A percentile compares a stretch with the other conserved stretches of the same genome.
Conservation (phyloP, 2,113 vertebrate species). For the Eretmochelys imbricata region DNA sequence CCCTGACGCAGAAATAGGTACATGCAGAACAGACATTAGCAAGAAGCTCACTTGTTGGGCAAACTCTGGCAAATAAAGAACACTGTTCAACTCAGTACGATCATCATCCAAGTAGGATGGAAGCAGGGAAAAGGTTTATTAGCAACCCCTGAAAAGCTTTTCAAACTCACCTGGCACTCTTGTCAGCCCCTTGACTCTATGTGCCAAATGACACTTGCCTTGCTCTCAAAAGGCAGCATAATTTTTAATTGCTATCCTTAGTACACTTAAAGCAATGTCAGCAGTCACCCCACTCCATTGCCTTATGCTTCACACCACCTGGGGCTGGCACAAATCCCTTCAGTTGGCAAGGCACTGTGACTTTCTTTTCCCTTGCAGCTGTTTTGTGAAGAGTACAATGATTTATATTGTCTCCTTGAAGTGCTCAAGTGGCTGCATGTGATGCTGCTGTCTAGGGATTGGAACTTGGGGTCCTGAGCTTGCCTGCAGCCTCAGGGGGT, state of each 20-base stretch:
- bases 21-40: conserved; percentile 24
- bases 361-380: conserved; percentile 59
- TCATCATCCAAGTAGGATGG: not conserved
- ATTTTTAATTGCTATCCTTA: conserved; percentile 7
- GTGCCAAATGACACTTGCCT: conserved; percentile 12
- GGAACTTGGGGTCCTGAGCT: not conserved
- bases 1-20: not conserved
- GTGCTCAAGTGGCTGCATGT: conserved; percentile 43
- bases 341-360: conserved; percentile 38
- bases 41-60: conserved; percentile 27
- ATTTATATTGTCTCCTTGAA: conserved; percentile 37
- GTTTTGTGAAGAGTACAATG: conserved; percentile 59
- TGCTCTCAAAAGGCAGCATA: conserved; percentile 46
- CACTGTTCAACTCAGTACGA: conserved; percentile 38
- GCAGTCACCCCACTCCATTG: conserved; percentile 26
- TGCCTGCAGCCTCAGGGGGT: not conserved
- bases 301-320: conserved; percentile 56
- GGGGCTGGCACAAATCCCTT: conserved; percentile 53
- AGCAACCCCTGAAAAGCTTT: conserved; percentile 53
- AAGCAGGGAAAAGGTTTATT: conserved; percentile 47
- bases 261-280: conserved; percentile 5
- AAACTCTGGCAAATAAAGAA: conserved; percentile 29
- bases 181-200: conserved; percentile 55
- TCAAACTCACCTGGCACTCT: conserved; percentile 33
- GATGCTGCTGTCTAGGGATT: not conserved